Evolutionary conservation across 2,797 vertebrate species (phyloP).

Genomic region (Ctenochaetus hawaiiensis): DNA sequence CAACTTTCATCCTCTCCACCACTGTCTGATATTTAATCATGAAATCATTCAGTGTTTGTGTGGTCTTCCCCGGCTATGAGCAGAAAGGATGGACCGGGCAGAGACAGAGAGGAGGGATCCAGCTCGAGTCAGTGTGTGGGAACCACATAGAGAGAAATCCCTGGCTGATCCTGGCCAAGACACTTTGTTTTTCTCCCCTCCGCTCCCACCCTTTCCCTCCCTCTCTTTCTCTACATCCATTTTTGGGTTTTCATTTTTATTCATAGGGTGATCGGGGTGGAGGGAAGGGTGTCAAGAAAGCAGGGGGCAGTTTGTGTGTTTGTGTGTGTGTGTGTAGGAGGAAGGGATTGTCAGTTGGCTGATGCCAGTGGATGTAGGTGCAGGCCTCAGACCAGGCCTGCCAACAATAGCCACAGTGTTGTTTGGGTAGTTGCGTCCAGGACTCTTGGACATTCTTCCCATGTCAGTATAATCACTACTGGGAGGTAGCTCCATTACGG

Average conservation of each 20-base stretch:
- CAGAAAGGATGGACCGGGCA: slow-evolving; percentile 79
- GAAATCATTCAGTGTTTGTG: slow-evolving; percentile 92
- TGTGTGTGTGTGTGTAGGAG: slow-evolving; percentile 56
- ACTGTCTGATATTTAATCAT: slow-evolving; percentile 67
- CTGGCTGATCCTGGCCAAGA: slow-evolving; percentile 90
- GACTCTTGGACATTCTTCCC: slow-evolving; percentile 99
- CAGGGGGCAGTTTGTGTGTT: slow-evolving; percentile 82
- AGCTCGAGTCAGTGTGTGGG: slow-evolving; percentile 95
- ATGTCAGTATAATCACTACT: slow-evolving; percentile 99
- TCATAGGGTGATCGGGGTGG: slow-evolving; percentile 86
- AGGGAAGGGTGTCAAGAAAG: slow-evolving; percentile 88
- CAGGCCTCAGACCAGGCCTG: slow-evolving; percentile 91
- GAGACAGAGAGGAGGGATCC: slow-evolving; percentile 83
- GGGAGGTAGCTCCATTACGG: slow-evolving; percentile 99
- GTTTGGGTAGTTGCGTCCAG: slow-evolving; percentile 92
- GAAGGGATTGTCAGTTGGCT: slow-evolving; percentile 87
- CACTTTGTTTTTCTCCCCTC: slow-evolving; percentile 83
- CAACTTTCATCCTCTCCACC: slow-evolving; percentile 64
- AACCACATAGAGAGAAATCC: slow-evolving; percentile 92
- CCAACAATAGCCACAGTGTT: slow-evolving; percentile 98
- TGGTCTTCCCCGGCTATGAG: slow-evolving; percentile 87
- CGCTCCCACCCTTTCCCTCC: slow-evolving; percentile 74
- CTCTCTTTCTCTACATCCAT: slow-evolving; percentile 88
- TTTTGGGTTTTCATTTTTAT: slow-evolving; percentile 91
- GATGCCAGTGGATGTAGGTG: slow-evolving; percentile 95